Evolutionary conservation across 2,888 invertebrate species (phyloP), one percentile per base, ranked within the genome.

Genomic region (Tachina fera): DNA sequence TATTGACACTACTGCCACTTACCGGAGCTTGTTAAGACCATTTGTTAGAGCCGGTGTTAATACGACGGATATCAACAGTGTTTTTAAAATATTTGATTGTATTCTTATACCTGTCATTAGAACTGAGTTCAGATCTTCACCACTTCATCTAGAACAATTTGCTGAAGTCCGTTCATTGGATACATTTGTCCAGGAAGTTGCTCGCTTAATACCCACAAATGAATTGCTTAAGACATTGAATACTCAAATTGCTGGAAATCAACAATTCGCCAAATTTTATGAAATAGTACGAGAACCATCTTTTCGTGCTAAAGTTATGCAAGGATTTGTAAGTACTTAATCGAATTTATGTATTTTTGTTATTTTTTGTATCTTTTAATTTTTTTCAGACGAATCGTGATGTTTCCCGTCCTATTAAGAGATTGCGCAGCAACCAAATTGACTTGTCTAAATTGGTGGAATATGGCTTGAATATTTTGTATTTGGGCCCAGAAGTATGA

Each of bases 21-120:
- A 39, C 45, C 39, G 47, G 10, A 70, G 22, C 10, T 8, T 70
- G 11, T 41, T 70, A 41, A 47, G 3, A 0, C 31, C 22, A 16
- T 76, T 82, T 13, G 39, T n/a, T 16, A 22, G 0, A 9, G 68
- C 61, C 22, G 70, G 75, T 22, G 63, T 82, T 19, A 63, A 82
- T 49, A 70, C 53, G 0, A 70, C 53, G 2, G 75, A 82, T 22
- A 75, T 82, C 45, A 9, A 82, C 6, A 53, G 68, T n/a, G 39
- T 82, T 13, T 13, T 4, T 8, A 76, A 82, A 53, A 75, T 82
- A 56, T 82, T 82, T 22, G 53, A 76, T 13, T 82, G 81, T 22
- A 3, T 82, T 0, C 14, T 82, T 0, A 63, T 70, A 47, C 75
- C 81, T 1, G 5, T 45, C 5, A 45, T 81, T 51, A 19, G 19